Base-by-base conservation (phyloP, 1,140 invertebrate species). In the Drosophila bocqueti region DNA sequence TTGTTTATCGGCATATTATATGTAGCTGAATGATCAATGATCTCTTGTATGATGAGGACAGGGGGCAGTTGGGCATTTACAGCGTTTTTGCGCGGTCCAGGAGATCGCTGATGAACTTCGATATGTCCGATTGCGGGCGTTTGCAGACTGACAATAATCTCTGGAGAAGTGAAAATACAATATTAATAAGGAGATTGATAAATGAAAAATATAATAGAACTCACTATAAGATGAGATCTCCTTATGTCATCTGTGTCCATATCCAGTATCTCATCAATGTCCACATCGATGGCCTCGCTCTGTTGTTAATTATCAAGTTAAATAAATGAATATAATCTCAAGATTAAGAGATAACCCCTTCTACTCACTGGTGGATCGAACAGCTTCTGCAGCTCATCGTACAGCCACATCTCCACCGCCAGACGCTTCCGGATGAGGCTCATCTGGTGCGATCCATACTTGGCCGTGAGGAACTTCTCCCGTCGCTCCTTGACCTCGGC, bases 391-490 rank as follows among this genome's bases (percentile, higher is more conserved):
- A 99, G 94, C 93, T 98, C 96, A 92, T 99, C 98, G 93, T 98
- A 99, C 46, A 99, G 95, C 98, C 98, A 99, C 97, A 99, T 98
- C 94, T 99, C 98, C 11, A 99, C 98, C 13, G 97, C 96, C 64
- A 99, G 94, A 91, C 98, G 94, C 94, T 99, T 99, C 78, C 98
- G 95, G 86, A 99, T 99, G 72, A 99, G 95, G 85, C 96, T 97
- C 98, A 99, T 99, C 94, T 99, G 98, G 94, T 99, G 98, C 75
- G 97, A 97, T 62, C 98, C 98, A 92, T 99, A 99, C 93, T 99
- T 99, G 72, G 98, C 98, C 38, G 98, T 99, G 69, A 99, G 95
- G 93, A 99, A 99, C 93, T 98, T 98, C 93, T 98, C 97, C 40
- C 97, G 94, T 21, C 96, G 95, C 92, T 98, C 97, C 93, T 97